phyloP scores from a whole-genome alignment of 1,140 invertebrate species.

The Halotydeus destructor region DNA sequence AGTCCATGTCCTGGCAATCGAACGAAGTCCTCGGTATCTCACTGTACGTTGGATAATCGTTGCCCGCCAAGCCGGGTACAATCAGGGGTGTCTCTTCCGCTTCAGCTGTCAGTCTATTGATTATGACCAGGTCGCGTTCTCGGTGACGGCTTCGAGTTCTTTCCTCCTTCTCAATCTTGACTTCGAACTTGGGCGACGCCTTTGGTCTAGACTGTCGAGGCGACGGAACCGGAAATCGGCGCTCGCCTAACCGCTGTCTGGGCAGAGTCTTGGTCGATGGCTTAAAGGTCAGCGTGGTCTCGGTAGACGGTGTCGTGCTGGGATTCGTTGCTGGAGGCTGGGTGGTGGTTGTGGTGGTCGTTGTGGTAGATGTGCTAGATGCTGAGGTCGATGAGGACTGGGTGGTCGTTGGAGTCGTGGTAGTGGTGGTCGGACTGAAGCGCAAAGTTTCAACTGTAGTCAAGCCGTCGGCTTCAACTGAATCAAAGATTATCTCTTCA shows the following conservation, averaged over 20 bases:
- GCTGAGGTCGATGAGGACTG: background rate
- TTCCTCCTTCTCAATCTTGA: background rate
- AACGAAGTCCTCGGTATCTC: constrained; percentile 14
- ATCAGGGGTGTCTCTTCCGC: background rate
- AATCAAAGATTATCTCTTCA: too few species aligned
- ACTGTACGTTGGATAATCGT: constrained; percentile 14
- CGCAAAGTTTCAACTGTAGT: too few species aligned
- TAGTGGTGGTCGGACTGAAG: constrained; percentile 1
- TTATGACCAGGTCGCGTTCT: background rate
- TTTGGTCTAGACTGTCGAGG: background rate
- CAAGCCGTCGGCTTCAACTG: too few species aligned
- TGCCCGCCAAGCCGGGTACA: constrained; percentile 13
- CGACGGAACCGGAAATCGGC: background rate
- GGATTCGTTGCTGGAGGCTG: too few species aligned
- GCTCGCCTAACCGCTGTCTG: background rate
- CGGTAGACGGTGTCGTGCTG: too few species aligned
- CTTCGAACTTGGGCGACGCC: background rate
- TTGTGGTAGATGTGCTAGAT: constrained; percentile 2
- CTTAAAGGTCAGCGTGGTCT: background rate
- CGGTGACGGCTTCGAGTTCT: background rate
- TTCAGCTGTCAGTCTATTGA: background rate
- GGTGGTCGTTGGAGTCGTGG: background rate
- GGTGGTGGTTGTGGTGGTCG: constrained; percentile 7
- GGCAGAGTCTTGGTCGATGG: background rate
- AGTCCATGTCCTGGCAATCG: constrained; percentile 10